A percentile compares a stretch with the other conserved stretches of the same genome.
Evolutionary conservation across 2,888 invertebrate species (phyloP).

Genomic region (Steinernema hermaphroditum): DNA sequence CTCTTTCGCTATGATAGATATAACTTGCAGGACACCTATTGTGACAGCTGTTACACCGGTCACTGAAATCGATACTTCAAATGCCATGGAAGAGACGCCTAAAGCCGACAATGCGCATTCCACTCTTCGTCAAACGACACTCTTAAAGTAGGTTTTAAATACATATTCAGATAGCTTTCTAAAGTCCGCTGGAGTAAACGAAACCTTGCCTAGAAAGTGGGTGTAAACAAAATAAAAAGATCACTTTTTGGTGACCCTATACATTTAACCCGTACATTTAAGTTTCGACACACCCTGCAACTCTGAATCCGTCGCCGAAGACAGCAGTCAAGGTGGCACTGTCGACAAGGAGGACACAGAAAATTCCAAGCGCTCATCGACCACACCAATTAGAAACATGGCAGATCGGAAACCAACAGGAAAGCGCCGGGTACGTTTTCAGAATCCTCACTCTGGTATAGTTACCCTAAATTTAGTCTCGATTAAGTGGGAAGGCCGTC

Average conservation of each 20-base stretch:
- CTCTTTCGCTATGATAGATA: not conserved
- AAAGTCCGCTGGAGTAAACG: too few species aligned
- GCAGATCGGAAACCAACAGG: not conserved
- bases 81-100: not conserved
- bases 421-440: not conserved
- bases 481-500: not conserved
- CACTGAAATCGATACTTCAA: not conserved
- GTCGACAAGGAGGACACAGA: not conserved
- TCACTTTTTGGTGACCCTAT: too few species aligned
- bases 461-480: not conserved
- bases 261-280: not conserved
- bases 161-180: too few species aligned
- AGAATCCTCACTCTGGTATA: not conserved
- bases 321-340: not conserved
- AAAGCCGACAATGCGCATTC: not conserved
- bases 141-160: not conserved
- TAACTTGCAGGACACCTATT: not conserved
- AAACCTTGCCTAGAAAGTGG: too few species aligned
- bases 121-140: not conserved
- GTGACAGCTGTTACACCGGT: not conserved
- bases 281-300: conserved; percentile 15
- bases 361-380: not conserved
- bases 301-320: not conserved
- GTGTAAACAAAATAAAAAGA: too few species aligned
- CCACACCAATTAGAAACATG: not conserved